phyloP scores from a whole-genome alignment of 2,797 vertebrate species.

The Onychomys torridus region DNA sequence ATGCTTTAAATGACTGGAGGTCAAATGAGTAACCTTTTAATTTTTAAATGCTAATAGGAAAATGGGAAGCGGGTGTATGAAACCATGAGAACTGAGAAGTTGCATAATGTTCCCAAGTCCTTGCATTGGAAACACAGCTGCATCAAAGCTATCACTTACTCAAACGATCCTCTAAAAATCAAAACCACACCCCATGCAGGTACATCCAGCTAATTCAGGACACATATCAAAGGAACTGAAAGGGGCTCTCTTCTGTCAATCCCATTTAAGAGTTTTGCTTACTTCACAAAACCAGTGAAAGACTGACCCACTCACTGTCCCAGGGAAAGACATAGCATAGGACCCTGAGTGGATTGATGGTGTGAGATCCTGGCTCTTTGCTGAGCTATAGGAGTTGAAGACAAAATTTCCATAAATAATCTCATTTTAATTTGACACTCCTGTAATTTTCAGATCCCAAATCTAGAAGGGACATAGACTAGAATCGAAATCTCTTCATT shows the following conservation, averaged over 20 bases:
- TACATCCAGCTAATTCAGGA: neutral
- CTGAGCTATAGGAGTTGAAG: neutral
- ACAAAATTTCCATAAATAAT: constrained; percentile 53
- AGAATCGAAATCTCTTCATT: neutral
- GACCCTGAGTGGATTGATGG: neutral
- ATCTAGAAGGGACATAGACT: neutral
- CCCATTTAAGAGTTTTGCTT: neutral
- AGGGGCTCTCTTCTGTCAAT: neutral
- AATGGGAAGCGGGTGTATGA: neutral
- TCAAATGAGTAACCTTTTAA: constrained; percentile 42
- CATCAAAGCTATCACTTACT: neutral
- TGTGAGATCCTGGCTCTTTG: neutral
- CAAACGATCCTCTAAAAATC: neutral
- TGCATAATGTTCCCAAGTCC: neutral
- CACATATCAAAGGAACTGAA: neutral
- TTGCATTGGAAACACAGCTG: neutral
- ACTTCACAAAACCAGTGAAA: neutral
- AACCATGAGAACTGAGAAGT: neutral
- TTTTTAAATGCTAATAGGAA: constrained; percentile 57
- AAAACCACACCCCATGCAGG: neutral
- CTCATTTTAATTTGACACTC: constrained; percentile 53
- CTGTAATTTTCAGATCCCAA: constrained; percentile 50
- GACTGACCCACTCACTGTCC: neutral
- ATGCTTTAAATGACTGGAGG: constrained; percentile 3
- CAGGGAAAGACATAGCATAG: neutral